These are phyloP conservation scores for Eulemur rufifrons DNA, from an alignment of 2,113 vertebrate genomes.

Conservation along the genomic window DNA sequence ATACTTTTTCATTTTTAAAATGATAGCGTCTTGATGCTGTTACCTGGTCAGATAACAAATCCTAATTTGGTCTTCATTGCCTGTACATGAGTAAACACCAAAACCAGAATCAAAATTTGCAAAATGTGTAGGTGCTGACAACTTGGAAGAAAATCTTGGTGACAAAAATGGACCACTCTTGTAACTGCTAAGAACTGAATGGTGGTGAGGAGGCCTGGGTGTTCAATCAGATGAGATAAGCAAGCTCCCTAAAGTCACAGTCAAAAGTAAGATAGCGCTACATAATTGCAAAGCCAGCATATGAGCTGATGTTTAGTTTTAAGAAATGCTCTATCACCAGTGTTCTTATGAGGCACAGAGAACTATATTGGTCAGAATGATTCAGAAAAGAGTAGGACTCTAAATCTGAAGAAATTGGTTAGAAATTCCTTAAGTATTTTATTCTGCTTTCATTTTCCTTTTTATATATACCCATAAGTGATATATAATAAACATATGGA, in stretches of 20 bases:
- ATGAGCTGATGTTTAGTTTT: background rate
- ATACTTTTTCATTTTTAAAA: constrained; percentile 26
- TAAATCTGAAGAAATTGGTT: too few relatives aligned
- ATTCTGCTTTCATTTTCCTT: too few relatives aligned
- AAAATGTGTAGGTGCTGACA: background rate
- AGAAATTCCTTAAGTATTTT: too few relatives aligned
- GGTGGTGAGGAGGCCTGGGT: background rate
- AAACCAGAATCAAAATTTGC: background rate
- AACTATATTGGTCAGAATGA: background rate
- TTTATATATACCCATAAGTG: background rate
- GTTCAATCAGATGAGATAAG: background rate
- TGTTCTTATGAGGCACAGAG: constrained; percentile 1
- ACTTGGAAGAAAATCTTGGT: background rate
- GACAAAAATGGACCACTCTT: background rate
- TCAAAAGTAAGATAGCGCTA: background rate
- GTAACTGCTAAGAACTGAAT: background rate
- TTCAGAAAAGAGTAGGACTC: background rate
- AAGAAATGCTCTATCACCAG: background rate
- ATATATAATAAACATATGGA: background rate
- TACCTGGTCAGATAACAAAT: background rate
- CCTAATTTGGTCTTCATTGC: background rate
- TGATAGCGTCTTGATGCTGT: background rate
- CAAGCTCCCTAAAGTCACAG: background rate
- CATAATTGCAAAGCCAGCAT: background rate
- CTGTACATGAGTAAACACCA: background rate